These are phyloP conservation scores for Dynastes grantii DNA, from an alignment of 2,888 invertebrate genomes.

Conservation along the genomic window DNA sequence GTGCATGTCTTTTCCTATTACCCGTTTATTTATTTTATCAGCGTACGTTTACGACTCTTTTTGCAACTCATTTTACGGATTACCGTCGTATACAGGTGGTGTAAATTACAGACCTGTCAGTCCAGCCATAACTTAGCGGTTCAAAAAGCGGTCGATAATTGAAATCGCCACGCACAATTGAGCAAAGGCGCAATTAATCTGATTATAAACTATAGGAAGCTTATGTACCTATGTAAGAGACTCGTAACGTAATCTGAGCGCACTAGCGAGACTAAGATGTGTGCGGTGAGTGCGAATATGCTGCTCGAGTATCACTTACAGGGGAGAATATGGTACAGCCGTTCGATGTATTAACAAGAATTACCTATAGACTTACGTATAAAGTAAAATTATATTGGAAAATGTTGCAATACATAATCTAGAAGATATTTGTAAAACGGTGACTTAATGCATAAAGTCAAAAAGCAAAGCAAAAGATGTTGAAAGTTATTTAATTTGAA, in stretches of 20 bases:
- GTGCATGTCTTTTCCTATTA: conserved; percentile 22
- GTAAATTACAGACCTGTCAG: conserved; percentile 45
- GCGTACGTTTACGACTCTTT: conserved; percentile 9
- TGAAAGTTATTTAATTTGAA: too few species aligned
- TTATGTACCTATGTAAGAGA: conserved; percentile 27
- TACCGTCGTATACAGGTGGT: conserved; percentile 6
- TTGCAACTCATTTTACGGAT: conserved; percentile 16
- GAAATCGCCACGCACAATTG: conserved; percentile 52
- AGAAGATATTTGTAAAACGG: too few species aligned
- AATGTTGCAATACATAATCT: too few species aligned
- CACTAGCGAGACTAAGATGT: neutral
- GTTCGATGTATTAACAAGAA: too few species aligned
- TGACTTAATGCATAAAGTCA: too few species aligned
- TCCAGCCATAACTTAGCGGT: conserved; percentile 39
- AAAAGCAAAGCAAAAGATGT: too few species aligned
- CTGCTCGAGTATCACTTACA: neutral
- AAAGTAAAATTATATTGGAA: too few species aligned
- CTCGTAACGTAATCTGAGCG: conserved; percentile 19
- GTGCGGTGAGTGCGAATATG: neutral
- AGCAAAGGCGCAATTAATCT: conserved; percentile 52
- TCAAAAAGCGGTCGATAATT: conserved; percentile 44
- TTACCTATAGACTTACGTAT: too few species aligned
- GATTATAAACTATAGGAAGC: conserved; percentile 51
- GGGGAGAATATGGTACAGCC: neutral
- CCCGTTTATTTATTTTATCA: conserved; percentile 30